Conservation (phyloP, 2,797 vertebrate species). For the Microctenopoma steveboyesi region DNA sequence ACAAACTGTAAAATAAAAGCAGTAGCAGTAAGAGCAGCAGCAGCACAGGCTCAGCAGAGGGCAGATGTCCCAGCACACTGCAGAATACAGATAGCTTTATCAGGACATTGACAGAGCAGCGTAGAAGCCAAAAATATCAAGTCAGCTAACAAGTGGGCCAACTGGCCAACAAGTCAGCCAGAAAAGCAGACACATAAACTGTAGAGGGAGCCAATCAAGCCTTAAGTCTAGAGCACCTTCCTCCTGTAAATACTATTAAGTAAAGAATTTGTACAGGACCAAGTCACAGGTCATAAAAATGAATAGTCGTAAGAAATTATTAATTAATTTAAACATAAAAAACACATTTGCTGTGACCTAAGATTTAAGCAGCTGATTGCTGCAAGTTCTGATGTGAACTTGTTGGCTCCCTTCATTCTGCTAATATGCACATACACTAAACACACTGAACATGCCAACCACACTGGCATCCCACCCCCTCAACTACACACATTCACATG, state of each 20-base stretch:
- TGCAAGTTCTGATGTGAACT: conserved; percentile 17
- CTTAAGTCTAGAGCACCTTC: conserved; percentile 42
- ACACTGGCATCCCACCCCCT: conserved; percentile 14
- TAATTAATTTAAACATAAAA: not conserved
- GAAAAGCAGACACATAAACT: conserved; percentile 55
- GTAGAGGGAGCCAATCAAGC: conserved; percentile 51
- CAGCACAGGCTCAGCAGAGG: conserved; percentile 57
- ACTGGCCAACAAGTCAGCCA: conserved; percentile 62
- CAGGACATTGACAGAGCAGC: conserved; percentile 68
- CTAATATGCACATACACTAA: not conserved
- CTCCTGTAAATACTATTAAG: conserved; percentile 35
- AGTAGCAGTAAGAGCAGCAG: conserved; percentile 42
- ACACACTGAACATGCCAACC: conserved; percentile 21
- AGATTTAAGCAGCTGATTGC: conserved; percentile 15
- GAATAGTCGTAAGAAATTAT: conserved; percentile 29
- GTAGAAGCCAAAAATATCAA: conserved; percentile 72
- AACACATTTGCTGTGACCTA: conserved; percentile 17
- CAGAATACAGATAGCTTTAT: conserved; percentile 73
- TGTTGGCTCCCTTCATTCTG: conserved; percentile 9
- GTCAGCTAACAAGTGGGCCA: conserved; percentile 69
- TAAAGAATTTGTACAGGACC: conserved; percentile 32
- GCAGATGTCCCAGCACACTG: conserved; percentile 70
- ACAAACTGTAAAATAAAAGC: conserved; percentile 52
- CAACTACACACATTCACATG: conserved; percentile 65
- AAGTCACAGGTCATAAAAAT: conserved; percentile 31